Evolutionary conservation across 2,888 invertebrate genomes (phyloP), one percentile per base, ranked within the genome.

Genomic region (Drepanosiphum platanoidis): DNA sequence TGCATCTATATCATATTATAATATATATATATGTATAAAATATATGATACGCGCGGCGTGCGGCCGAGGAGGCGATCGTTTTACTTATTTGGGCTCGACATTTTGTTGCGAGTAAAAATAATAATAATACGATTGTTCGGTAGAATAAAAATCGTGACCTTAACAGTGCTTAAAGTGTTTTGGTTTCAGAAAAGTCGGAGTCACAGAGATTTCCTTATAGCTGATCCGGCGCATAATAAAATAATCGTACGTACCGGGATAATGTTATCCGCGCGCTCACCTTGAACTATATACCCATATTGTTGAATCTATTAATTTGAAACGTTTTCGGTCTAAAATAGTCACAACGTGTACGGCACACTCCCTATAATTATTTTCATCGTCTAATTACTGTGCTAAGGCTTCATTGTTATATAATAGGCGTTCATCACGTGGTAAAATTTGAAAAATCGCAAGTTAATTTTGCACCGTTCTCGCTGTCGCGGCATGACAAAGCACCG

Each of bases 221-320:
- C 52, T 22, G 4, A 18, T 18, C 52, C 2, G 4, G 5, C 18
- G 0, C 52, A 18, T 42, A 42, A 42, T 42, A 42, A 13, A 9
- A 42, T 52, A 52, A 52, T 18, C n/a, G n/a, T n/a, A 18, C 11
- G 64, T 64, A 30, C 30, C 64, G 11, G 27, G 30, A 64, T 64
- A 30, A 30, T 64, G 30, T 52, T 52, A 22, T 22, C 52, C 30
- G 27, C 27, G 46, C 46, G 1, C 0, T 27, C 27, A n/a, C 64
- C 64, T 64, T 74, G 72, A 74, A 74, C 72, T 74, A 74, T 30
- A 42, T 72, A 72, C 30, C n/a, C 18, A 74, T 64, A 30, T 27
- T 11, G 22, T 11, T 9, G 22, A 30, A 32, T 46, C 72, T 74
- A 74, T 74, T 74, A 32, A 74, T 74, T 74, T 74, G 22, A 18